A percentile compares a stretch with the other conserved stretches of the same genome.
Evolutionary conservation across 2,113 vertebrate species (phyloP).

Genomic region (Scophthalmus maximus): DNA sequence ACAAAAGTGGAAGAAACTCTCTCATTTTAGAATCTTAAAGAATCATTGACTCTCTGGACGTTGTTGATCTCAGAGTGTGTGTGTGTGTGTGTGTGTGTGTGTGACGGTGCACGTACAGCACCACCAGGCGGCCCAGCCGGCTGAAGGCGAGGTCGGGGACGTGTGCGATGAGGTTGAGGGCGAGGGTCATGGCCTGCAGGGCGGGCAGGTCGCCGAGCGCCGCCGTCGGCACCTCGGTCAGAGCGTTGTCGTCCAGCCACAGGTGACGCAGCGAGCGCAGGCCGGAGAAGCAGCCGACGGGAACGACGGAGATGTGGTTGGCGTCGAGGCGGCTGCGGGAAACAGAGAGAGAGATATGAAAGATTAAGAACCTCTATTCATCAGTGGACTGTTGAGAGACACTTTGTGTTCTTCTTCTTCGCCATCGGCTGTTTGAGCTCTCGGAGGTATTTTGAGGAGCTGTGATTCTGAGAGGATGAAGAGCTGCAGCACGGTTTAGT

Average conservation of each 20-base stretch:
- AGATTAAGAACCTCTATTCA: not conserved
- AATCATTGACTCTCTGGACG: not conserved
- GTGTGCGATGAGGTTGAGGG: conserved; percentile 88
- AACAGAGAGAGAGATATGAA: not conserved
- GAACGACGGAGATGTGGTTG: conserved; percentile 89
- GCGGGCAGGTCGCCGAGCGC: conserved; percentile 87
- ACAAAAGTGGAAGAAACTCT: not conserved
- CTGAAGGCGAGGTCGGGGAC: conserved; percentile 89
- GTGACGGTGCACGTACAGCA: conserved; percentile 85
- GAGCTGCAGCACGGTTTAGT: too few species aligned
- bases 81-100: too few species aligned
- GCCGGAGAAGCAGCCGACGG: conserved; percentile 86
- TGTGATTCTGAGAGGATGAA: conserved; percentile 9
- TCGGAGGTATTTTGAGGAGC: conserved; percentile 50
- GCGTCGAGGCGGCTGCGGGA: conserved; percentile 88
- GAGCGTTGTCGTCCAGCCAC: conserved; percentile 91
- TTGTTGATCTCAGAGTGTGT: not conserved
- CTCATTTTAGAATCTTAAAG: not conserved
- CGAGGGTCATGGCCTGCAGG: conserved; percentile 92
- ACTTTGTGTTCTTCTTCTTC: too few species aligned
- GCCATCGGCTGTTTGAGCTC: not conserved
- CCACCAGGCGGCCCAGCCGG: conserved; percentile 90
- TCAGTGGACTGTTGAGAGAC: too few species aligned
- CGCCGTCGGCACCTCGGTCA: conserved; percentile 86
- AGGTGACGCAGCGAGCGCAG: conserved; percentile 89